phyloP scores from a whole-genome alignment of 2,113 vertebrate genomes.

The Hippotragus niger region DNA sequence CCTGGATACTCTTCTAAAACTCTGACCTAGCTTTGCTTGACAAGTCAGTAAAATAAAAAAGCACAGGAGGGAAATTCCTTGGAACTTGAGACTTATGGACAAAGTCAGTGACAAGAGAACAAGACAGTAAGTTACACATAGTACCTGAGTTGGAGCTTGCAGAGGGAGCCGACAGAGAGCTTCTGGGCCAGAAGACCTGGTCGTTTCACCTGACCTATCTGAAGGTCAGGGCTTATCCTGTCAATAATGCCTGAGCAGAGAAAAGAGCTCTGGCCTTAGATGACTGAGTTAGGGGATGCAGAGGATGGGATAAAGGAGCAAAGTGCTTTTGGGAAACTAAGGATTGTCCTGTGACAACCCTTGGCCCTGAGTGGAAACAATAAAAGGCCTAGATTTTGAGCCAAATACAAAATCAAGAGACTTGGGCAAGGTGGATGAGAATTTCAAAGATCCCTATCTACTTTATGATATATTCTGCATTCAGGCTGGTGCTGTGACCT shows the following conservation, averaged over 20 bases:
- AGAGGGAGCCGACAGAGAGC: not conserved
- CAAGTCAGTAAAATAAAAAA: not conserved
- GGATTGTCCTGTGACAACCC: not conserved
- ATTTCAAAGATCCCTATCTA: not conserved
- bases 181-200: not conserved
- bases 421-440: not conserved
- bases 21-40: not conserved
- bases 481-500: not conserved
- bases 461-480: not conserved
- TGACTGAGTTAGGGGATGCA: not conserved
- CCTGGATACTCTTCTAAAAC: not conserved
- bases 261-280: constrained; percentile 27
- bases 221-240: constrained; percentile 33
- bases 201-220: constrained; percentile 37
- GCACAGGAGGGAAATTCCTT: not conserved
- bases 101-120: constrained; percentile 20
- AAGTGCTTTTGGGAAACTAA: constrained; percentile 6
- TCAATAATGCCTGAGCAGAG: not conserved
- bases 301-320: not conserved
- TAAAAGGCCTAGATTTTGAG: not conserved
- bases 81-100: not conserved
- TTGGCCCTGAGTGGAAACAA: not conserved
- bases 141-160: not conserved
- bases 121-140: not conserved
- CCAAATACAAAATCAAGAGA: constrained; percentile 18